Conservation (phyloP, 2,888 invertebrate species). For the Chrysopilus asiliformis region DNA sequence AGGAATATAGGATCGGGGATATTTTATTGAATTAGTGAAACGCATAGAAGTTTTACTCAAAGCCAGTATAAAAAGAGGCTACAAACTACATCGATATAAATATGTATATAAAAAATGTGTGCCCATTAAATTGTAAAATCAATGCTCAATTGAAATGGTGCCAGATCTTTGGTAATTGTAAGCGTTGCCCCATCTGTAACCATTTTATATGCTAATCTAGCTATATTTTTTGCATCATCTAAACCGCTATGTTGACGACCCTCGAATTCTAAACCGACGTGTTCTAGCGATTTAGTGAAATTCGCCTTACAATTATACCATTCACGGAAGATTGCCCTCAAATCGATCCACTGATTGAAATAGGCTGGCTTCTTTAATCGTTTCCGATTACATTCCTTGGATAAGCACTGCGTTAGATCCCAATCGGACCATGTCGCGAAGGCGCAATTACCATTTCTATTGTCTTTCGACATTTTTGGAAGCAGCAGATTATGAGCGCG, state of each 20-base stretch:
- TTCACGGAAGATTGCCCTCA: constrained; percentile 40
- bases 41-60: constrained; percentile 8
- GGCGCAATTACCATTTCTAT: constrained; percentile 36
- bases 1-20: too few relatives aligned
- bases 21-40: too few relatives aligned
- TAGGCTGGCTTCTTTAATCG: constrained; percentile 38
- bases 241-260: constrained; percentile 48
- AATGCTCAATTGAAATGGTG: constrained; percentile 30
- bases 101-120: constrained; percentile 6
- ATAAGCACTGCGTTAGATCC: constrained; percentile 46
- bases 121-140: constrained; percentile 26
- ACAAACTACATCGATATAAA: constrained; percentile 12
- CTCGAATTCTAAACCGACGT: constrained; percentile 43
- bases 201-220: constrained; percentile 42
- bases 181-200: constrained; percentile 42
- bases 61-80: constrained; percentile 13
- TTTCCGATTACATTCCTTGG: constrained; percentile 46
- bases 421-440: constrained; percentile 50
- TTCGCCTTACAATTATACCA: constrained; percentile 42
- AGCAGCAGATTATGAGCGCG: constrained; percentile 26
- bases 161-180: constrained; percentile 37
- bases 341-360: constrained; percentile 46
- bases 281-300: constrained; percentile 40
- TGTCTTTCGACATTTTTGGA: constrained; percentile 36
- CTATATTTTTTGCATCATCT: constrained; percentile 48